Conservation (phyloP, 2,113 vertebrate species). For the Ia io region DNA sequence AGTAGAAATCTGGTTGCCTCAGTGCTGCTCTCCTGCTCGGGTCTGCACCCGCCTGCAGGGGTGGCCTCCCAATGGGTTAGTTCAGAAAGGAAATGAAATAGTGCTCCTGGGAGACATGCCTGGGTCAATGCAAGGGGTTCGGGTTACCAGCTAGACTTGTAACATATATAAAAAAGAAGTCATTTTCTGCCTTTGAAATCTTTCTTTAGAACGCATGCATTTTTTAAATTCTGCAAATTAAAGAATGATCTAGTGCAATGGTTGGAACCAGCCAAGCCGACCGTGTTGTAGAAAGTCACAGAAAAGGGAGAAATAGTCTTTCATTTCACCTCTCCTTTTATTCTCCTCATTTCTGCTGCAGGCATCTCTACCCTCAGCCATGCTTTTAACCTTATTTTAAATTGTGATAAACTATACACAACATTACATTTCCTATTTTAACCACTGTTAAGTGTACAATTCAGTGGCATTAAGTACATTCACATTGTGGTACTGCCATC, state of each 20-base stretch:
- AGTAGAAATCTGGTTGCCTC: neutral
- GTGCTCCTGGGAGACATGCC: neutral
- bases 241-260: neutral
- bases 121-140: neutral
- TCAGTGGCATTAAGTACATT: neutral
- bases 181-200: neutral
- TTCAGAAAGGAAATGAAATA: conserved; percentile 37
- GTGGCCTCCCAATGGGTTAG: neutral
- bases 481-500: fast-evolving
- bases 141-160: neutral
- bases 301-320: neutral
- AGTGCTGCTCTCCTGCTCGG: neutral
- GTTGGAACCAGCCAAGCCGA: neutral
- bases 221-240: conserved; percentile 21
- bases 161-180: neutral
- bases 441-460: neutral
- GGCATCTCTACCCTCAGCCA: neutral
- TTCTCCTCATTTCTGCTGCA: neutral
- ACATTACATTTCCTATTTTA: neutral
- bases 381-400: neutral
- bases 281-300: neutral
- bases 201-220: neutral
- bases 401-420: neutral
- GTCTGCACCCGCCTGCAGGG: neutral
- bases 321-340: neutral